Evolutionary conservation across 1,140 invertebrate genomes (phyloP), one percentile per base, ranked within the genome.

Genomic region (Coboldia fuscipes): DNA sequence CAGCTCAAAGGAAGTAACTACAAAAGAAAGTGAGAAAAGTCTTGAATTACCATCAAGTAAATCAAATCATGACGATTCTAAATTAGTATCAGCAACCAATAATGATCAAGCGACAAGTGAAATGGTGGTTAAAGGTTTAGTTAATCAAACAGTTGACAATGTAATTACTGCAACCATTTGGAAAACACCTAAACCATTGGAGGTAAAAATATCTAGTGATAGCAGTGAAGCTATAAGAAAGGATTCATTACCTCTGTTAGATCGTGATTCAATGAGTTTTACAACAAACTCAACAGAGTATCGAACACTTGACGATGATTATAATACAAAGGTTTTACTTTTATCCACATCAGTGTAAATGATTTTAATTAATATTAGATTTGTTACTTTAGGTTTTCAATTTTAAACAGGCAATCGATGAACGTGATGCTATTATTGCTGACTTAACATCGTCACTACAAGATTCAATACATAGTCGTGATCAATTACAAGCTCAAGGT

Each of bases 401-500:
- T 46, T 66, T 66, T 44, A 65, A 69, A 51, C 50, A 57, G 40
- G 66, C 67, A 41, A 51, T 71, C 17, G 44, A 49, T 0, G 58
- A 67, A 18, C 65, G 63, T 32, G 61, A 68, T 39, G 59, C 63
- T 38, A 53, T 69, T 43, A 62, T 80, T 26, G 54, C 62, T 35
- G 61, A 72, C 46, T 52, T 76, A 4, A 65, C 56, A 22, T 55
- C 70, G 35, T 67, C 64, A 15, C 53, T 75, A 37, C 60, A 67
- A 43, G 62, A 68, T 38, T 63, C 65, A 2, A 50, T 68, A 8
- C 46, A 51, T 2, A 62, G 75, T 29, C 57, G 63, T 16, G 61
- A 67, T 23, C 56, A 68, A 22, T 51, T 77, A 6, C 65, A 65
- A 43, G 42, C 46, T 21, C 69, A 75, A 28, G 61, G 70, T 19